Percentiles rank a stretch among this genome's conserved stretches.
Evolutionary conservation across 2,888 invertebrate genomes (phyloP).

Genomic region (Epiblema foenella): DNA sequence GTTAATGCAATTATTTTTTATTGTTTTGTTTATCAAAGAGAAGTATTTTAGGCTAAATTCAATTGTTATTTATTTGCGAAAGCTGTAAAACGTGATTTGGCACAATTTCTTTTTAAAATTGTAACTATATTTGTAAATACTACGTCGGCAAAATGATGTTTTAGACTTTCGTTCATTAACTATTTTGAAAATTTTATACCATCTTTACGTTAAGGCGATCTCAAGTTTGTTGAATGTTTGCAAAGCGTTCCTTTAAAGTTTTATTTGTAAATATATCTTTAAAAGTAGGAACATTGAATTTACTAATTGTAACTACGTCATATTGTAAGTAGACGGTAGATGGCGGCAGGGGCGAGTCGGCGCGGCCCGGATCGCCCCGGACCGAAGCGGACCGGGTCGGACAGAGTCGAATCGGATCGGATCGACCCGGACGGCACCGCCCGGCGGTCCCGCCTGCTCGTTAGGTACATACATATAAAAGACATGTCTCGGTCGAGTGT

Average conservation of each 20-base stretch:
- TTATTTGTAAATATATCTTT: slow-evolving; percentile 83
- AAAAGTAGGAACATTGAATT: slow-evolving; percentile 81
- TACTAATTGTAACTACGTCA: slow-evolving; percentile 76
- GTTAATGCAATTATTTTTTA: slow-evolving; percentile 85
- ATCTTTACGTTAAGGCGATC: slow-evolving; percentile 84
- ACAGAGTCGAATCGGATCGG: slow-evolving; percentile 47
- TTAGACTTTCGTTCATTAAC: slow-evolving; percentile 78
- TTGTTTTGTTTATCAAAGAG: slow-evolving; percentile 83
- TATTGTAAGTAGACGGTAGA: slow-evolving; percentile 67
- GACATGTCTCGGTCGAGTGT: slow-evolving; percentile 64
- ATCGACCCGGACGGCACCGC: slow-evolving; percentile 44
- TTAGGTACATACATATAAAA: slow-evolving; percentile 58
- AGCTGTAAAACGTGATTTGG: slow-evolving; percentile 80
- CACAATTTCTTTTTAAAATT: slow-evolving; percentile 69
- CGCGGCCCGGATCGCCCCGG: too few relatives aligned
- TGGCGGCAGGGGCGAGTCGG: slow-evolving; percentile 51
- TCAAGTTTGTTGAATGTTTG: slow-evolving; percentile 85
- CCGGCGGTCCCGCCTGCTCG: slow-evolving; percentile 38
- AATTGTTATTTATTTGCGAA: slow-evolving; percentile 84
- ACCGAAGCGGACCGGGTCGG: slow-evolving; percentile 44
- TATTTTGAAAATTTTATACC: slow-evolving; percentile 79
- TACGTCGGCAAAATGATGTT: slow-evolving; percentile 70
- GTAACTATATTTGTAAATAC: slow-evolving; percentile 76
- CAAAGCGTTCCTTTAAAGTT: slow-evolving; percentile 85
- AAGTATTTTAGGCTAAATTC: slow-evolving; percentile 84